Evolutionary conservation across 2,797 vertebrate species (phyloP).

Genomic region (Atherinosoma microstoma): DNA sequence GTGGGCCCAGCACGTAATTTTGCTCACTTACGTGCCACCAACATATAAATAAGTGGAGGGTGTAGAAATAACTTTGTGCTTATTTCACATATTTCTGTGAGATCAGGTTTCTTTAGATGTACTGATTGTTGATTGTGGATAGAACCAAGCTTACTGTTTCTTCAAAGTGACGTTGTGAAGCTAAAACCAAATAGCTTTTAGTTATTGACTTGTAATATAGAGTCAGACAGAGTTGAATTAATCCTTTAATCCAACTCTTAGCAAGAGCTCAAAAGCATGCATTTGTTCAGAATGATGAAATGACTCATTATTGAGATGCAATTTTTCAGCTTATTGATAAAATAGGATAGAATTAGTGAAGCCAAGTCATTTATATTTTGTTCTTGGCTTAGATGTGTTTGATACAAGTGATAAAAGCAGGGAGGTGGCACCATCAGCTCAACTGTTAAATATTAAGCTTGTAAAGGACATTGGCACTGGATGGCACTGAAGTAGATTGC

Average conservation of each 20-base stretch:
- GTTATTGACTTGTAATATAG: neutral
- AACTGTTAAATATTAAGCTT: constrained; percentile 69
- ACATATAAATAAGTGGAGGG: too few species aligned
- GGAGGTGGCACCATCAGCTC: constrained; percentile 57
- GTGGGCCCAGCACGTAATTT: too few species aligned
- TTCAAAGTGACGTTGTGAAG: neutral
- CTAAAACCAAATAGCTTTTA: neutral
- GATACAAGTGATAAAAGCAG: constrained; percentile 69
- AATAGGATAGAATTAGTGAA: neutral
- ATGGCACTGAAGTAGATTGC: constrained; percentile 50
- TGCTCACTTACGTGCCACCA: too few species aligned
- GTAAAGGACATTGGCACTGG: constrained; percentile 48
- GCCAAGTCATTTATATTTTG: neutral
- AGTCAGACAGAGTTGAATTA: neutral
- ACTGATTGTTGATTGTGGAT: neutral
- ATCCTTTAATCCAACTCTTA: neutral
- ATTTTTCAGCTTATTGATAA: neutral
- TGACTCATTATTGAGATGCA: neutral
- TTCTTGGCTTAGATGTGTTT: constrained; percentile 60
- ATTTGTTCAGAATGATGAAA: neutral
- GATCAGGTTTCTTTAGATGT: neutral
- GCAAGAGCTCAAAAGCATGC: neutral
- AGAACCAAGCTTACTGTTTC: neutral
- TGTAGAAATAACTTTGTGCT: too few species aligned
- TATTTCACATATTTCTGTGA: too few species aligned